These are phyloP conservation scores for Apteryx mantelli DNA, from an alignment of 2,113 vertebrate genomes.

Conservation along the genomic window DNA sequence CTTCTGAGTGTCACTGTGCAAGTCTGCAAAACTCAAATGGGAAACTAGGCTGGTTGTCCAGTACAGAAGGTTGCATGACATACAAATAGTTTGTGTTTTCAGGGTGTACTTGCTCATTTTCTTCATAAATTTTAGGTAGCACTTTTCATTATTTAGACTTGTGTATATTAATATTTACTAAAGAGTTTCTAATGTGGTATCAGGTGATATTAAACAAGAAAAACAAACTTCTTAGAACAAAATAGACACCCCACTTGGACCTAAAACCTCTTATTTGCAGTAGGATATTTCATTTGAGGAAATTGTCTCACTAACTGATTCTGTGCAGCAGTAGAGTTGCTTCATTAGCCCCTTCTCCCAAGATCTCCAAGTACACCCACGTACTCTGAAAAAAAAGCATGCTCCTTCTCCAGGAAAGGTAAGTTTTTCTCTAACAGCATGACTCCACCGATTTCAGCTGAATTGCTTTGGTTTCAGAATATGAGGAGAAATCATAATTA, in stretches of 20 bases:
- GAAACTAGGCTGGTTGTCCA: not conserved
- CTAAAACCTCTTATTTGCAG: rapidly evolving
- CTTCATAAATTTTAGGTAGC: not conserved
- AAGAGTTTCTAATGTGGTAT: not conserved
- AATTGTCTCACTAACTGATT: not conserved
- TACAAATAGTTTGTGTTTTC: not conserved
- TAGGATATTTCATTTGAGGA: not conserved
- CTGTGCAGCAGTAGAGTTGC: not conserved
- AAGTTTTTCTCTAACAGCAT: not conserved
- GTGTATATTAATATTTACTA: not conserved
- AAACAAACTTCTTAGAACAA: not conserved
- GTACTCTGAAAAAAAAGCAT: not conserved
- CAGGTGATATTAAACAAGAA: not conserved
- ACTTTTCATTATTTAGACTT: not conserved
- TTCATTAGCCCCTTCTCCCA: not conserved
- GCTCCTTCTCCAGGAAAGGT: not conserved
- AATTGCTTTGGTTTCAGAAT: not conserved
- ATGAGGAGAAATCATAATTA: not conserved
- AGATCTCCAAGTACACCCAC: not conserved
- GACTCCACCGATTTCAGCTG: not conserved
- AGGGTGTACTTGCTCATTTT: not conserved
- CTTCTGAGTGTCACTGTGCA: too few relatives aligned
- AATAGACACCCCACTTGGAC: not conserved
- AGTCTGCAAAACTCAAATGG: not conserved
- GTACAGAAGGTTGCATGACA: not conserved